Evolutionary conservation across 1,140 invertebrate genomes (phyloP).

Genomic region (Sminthurides bifidus): DNA sequence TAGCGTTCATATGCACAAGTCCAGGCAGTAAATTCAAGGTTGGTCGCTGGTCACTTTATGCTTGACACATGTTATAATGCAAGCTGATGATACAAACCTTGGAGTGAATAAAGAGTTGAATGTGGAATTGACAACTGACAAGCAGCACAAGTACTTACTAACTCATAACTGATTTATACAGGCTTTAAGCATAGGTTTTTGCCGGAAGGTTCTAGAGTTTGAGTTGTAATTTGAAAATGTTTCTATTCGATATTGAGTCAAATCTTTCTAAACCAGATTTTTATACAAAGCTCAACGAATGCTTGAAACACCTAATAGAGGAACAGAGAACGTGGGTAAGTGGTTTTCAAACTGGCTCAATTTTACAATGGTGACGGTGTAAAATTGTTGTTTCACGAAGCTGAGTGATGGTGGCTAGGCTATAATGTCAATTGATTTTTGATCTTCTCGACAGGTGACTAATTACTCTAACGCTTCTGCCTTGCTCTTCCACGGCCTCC

Average conservation of each 20-base stretch:
- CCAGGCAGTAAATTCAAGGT: too few species aligned
- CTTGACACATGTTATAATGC: too few species aligned
- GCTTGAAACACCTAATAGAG: not conserved
- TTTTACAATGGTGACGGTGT: not conserved
- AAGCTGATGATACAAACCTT: too few species aligned
- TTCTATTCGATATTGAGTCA: constrained; percentile 1
- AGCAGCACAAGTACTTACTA: too few species aligned
- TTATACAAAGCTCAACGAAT: not conserved
- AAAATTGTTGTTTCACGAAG: not conserved
- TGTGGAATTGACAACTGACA: too few species aligned
- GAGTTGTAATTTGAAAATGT: not conserved
- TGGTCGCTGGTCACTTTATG: too few species aligned
- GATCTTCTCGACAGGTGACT: constrained; percentile 7
- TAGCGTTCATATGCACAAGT: too few species aligned
- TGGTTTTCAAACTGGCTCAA: not conserved
- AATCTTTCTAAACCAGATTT: not conserved
- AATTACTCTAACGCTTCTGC: constrained; percentile 17
- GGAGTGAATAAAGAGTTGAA: too few species aligned
- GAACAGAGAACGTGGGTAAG: constrained; percentile 2
- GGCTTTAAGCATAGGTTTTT: too few species aligned
- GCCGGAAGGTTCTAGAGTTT: too few species aligned
- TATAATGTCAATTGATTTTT: too few species aligned
- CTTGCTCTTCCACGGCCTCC: constrained; percentile 14
- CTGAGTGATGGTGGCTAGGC: not conserved
- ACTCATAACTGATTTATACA: too few species aligned